A percentile compares a stretch with the other conserved stretches of the same genome.
Evolutionary conservation across 1,140 invertebrate species (phyloP).

Genomic region (Homarus americanus): DNA sequence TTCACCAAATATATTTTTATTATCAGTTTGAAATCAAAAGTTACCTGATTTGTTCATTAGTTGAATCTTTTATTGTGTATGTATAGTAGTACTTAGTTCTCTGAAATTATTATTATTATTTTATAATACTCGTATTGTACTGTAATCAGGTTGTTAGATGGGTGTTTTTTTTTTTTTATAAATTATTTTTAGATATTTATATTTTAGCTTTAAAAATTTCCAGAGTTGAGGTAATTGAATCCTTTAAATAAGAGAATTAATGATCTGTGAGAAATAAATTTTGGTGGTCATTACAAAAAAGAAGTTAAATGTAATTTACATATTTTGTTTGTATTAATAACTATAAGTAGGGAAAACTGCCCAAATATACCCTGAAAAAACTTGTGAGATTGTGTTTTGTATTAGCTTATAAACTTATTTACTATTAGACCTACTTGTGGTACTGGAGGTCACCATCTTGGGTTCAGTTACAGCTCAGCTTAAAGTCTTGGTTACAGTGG

Average conservation of each 20-base stretch:
- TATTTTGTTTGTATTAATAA: background rate
- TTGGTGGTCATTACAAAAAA: background rate
- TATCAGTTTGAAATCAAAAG: slow-evolving; percentile 27
- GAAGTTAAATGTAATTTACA: background rate
- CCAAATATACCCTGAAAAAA: background rate
- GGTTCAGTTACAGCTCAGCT: slow-evolving; percentile 2
- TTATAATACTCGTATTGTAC: too few relatives aligned
- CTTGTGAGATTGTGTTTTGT: background rate
- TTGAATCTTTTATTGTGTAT: background rate
- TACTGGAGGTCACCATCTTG: background rate
- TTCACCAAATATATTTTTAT: slow-evolving; percentile 2
- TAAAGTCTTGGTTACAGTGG: background rate
- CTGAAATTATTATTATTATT: background rate
- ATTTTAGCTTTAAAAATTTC: background rate
- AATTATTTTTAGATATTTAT: background rate
- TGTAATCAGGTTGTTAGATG: slow-evolving; percentile 4
- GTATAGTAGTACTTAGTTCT: background rate
- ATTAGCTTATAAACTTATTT: background rate
- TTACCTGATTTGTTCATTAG: slow-evolving; percentile 14
- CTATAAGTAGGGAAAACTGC: background rate
- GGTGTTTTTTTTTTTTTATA: background rate
- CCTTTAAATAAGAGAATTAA: background rate
- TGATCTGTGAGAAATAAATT: background rate
- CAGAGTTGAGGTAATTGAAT: slow-evolving; percentile 4
- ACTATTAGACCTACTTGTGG: background rate